These are phyloP conservation scores for Pseudomyrmex concolor DNA, from an alignment of 1,140 invertebrate species.

Conservation along the genomic window DNA sequence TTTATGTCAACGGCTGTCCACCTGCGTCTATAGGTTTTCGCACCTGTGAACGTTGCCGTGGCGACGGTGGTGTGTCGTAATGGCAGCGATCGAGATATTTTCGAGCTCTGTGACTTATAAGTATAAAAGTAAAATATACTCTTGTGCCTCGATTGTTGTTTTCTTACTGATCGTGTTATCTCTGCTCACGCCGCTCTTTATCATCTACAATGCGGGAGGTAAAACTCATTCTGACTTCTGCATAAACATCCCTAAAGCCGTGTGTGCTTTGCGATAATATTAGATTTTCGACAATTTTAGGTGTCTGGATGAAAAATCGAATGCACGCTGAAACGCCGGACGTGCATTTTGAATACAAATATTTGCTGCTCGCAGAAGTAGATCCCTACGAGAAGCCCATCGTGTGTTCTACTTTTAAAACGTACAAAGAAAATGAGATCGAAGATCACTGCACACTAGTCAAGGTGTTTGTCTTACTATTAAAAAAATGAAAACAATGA, in stretches of 20 bases:
- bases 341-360: slow-evolving; percentile 81
- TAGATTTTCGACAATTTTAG: slow-evolving; percentile 65
- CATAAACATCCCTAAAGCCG: background rate
- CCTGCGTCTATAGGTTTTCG: background rate
- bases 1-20: background rate
- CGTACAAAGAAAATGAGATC: slow-evolving; percentile 81
- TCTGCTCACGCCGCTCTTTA: slow-evolving; percentile 77
- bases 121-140: slow-evolving; percentile 78
- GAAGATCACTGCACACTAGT: slow-evolving; percentile 79
- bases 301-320: slow-evolving; percentile 81
- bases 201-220: slow-evolving; percentile 81
- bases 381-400: slow-evolving; percentile 73
- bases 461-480: slow-evolving; percentile 74
- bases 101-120: slow-evolving; percentile 80
- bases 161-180: slow-evolving; percentile 70
- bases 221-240: slow-evolving; percentile 15
- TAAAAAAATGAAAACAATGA: slow-evolving; percentile 9
- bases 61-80: slow-evolving; percentile 51
- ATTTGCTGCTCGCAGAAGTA: slow-evolving; percentile 80
- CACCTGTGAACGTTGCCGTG: slow-evolving; percentile 44
- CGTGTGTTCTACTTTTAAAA: slow-evolving; percentile 80
- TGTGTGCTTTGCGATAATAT: too few relatives aligned
- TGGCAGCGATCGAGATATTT: slow-evolving; percentile 80
- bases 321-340: slow-evolving; percentile 79
- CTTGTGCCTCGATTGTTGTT: slow-evolving; percentile 76